Evolutionary conservation across 1,140 invertebrate species (phyloP).

Genomic region (Brachionus asplanchnoidis): DNA sequence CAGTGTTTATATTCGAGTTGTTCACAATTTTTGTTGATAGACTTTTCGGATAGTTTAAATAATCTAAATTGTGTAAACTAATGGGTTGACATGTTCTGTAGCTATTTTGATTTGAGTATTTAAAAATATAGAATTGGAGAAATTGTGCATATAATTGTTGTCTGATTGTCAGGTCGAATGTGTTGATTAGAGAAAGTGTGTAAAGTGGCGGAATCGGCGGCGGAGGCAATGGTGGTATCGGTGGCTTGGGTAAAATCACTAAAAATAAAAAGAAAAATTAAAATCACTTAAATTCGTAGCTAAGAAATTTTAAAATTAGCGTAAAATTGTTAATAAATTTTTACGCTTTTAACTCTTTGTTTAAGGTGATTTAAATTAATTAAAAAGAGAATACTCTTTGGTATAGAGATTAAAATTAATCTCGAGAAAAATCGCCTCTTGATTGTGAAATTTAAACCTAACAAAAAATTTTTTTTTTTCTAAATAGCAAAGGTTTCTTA

Average conservation of each 20-base stretch:
- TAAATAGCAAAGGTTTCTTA: not conserved
- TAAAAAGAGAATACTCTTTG: not conserved
- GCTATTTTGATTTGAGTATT: not conserved
- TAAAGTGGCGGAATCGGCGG: not conserved
- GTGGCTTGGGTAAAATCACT: constrained; percentile 1
- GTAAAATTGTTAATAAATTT: not conserved
- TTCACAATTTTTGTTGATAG: not conserved
- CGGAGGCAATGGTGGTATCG: not conserved
- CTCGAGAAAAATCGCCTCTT: not conserved
- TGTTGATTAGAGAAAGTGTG: not conserved
- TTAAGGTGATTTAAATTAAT: not conserved
- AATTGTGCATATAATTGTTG: not conserved
- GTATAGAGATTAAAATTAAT: not conserved
- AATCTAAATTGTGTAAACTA: not conserved
- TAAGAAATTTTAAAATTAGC: not conserved
- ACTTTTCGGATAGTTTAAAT: not conserved
- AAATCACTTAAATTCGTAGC: not conserved
- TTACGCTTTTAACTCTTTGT: not conserved
- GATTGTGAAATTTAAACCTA: not conserved
- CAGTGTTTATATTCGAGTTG: not conserved
- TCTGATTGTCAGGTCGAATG: not conserved
- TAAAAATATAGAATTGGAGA: not conserved
- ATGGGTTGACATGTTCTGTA: not conserved
- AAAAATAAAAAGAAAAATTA: not conserved
- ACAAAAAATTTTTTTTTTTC: not conserved